Base-by-base conservation (phyloP, 2,797 vertebrate species). In the Triplophysa bombifrons region DNA sequence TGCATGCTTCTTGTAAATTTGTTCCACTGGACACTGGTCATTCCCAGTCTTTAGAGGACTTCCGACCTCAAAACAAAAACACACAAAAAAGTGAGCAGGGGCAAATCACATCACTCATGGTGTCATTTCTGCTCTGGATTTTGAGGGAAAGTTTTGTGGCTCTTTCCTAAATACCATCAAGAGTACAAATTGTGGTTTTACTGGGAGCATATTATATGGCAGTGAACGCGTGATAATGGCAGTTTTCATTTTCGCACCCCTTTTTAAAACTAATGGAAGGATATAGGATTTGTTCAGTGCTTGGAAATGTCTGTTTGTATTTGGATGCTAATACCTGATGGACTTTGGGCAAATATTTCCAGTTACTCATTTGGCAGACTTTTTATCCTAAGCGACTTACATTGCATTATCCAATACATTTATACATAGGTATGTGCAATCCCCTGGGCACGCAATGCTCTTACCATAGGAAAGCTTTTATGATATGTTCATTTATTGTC, bases 21-120 rank as follows among this genome's bases (percentile, higher is more conserved):
- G 8, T 66, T 76, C 17, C 22, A 61, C 34, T 76, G 25, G 13
- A 27, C 20, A 56, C 72, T 22, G 22, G 22, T 81, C 60, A 78
- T 85, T 79, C 64, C 64, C 63, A 64, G 63, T 73, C 79, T 63
- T 66, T 48, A 34, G 38, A 61, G 78, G 19, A n/a, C 55, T 77
- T 55, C 19, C 10, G n/a, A 74, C 76, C 76, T 75, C 66, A 79
- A 72, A 60, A 75, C 76, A 83, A 63, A 70, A 38, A 38, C 34
- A 38, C 34, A 8, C 34, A 6, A 38, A 55, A 55, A 7, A 58
- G 66, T 66, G 38, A 71, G 51, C 38, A 61, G 25, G 12, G 56
- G n/a, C 63, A n/a, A 51, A 74, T 72, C 77, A 27, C 58, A 64
- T 79, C 48, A 65, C 25, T 79, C 61, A 34, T 25, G 22, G 46